phyloP scores from a whole-genome alignment of 2,113 vertebrate genomes.

The Lepus europaeus region DNA sequence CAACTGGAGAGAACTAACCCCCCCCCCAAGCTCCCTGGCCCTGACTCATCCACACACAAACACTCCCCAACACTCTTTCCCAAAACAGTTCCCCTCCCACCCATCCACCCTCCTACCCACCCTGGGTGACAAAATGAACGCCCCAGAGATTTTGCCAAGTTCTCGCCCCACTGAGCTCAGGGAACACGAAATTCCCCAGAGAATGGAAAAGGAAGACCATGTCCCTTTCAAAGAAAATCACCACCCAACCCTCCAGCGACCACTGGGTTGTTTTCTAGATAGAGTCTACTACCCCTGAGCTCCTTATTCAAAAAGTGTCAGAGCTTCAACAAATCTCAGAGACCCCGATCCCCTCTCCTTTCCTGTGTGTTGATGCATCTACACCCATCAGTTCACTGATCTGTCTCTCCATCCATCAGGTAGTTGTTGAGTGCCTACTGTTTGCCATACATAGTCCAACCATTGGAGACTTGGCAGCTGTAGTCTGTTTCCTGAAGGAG shows the following conservation, averaged over 20 bases:
- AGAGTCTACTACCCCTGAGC: not conserved
- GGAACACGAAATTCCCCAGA: conserved; percentile 49
- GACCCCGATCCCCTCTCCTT: not conserved
- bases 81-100: conserved; percentile 82
- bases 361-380: not conserved
- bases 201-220: not conserved
- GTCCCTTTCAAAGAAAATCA: not conserved
- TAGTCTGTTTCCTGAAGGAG: not conserved
- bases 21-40: conserved; percentile 63
- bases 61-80: conserved; percentile 82
- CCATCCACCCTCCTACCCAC: conserved; percentile 75
- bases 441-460: not conserved
- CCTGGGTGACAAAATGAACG: conserved; percentile 77
- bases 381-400: too few species aligned
- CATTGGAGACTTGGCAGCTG: not conserved
- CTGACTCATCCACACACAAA: conserved; percentile 82
- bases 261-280: not conserved
- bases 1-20: conserved; percentile 77
- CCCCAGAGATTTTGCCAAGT: conserved; percentile 75
- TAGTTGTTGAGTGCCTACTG: not conserved
- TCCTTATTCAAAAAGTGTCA: not conserved
- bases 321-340: not conserved
- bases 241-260: too few species aligned
- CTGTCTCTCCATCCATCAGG: not conserved
- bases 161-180: conserved; percentile 70